Conservation (phyloP, 2,888 invertebrate genomes). For the Chironomus tentans region DNA sequence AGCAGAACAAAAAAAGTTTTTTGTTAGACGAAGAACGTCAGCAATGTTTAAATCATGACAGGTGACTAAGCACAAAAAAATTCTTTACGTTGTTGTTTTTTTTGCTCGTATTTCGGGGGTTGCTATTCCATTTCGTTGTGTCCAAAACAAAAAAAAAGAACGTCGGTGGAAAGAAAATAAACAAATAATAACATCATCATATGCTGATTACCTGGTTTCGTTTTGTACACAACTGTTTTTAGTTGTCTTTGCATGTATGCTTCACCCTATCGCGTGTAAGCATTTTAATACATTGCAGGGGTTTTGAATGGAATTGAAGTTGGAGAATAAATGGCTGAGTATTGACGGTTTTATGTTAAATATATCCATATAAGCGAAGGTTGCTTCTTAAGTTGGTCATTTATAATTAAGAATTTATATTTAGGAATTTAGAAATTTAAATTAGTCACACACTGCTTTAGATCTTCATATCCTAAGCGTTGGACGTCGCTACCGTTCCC, state of each 20-base stretch:
- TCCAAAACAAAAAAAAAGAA: not conserved
- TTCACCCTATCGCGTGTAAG: not conserved
- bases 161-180: not conserved
- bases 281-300: no score
- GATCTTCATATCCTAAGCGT: no score
- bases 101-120: not conserved
- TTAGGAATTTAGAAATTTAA: no score
- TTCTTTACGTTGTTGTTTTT: not conserved
- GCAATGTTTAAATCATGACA: not conserved
- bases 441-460: no score
- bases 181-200: not conserved
- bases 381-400: no score
- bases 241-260: not conserved
- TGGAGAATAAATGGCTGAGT: no score
- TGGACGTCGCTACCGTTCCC: no score
- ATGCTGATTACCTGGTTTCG: not conserved
- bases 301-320: no score
- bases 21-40: not conserved
- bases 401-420: no score
- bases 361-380: no score
- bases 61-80: constrained; percentile 6
- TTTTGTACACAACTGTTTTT: not conserved
- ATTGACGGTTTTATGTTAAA: no score
- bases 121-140: not conserved
- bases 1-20: not conserved